Base-by-base conservation (phyloP, 2,113 vertebrate genomes). In the Limanda limanda region DNA sequence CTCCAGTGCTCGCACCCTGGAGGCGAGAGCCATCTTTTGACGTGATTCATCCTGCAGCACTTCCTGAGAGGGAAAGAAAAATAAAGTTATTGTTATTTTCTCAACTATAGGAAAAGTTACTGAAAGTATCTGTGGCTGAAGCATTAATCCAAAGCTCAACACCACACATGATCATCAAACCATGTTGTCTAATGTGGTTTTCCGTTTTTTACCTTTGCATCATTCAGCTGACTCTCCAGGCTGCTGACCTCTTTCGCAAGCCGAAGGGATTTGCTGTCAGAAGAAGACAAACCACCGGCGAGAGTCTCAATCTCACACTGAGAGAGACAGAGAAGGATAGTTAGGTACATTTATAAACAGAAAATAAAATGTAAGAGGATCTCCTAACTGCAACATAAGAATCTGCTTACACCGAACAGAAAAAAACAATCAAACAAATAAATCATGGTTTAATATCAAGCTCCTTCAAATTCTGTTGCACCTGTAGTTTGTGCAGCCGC, bases 41-140 rank as follows among this genome's bases (percentile, higher is more conserved):
- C 96, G 89, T 0, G 94, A 97, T 87, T 97, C 97, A 61, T 97
- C 97, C 83, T 97, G 96, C 21, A 97, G 89, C 42, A 95, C 71
- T 56, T 97, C 97, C 96, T 97, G 84, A 5, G 20, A 79, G 20
- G 63, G 57, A 5, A 59, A 72, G 67, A 51, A 17, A 55, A 21
- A 24, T 58, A 11, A 59, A 68, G 48, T 3, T 8, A 20, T 0
- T 24, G 3, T 1, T 7, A 8, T 58, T 56, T 1, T 52, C 25
- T 59, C 14, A 63, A 15, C 2, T 18, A 37, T 9, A 68, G 51
- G 3, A 25, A n/a, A 31, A 54, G 17, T 14, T 42, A 23, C 14
- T 18, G 1, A 17, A 48, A 6, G 47, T 18, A 18, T 18, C 47
- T 48, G 35, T 35, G 35, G 35, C 35, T 35, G 35, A 9, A 35